Evolutionary conservation across 2,113 vertebrate genomes (phyloP), one percentile per base, ranked within the genome.

Genomic region (Tricholaema leucomelas): DNA sequence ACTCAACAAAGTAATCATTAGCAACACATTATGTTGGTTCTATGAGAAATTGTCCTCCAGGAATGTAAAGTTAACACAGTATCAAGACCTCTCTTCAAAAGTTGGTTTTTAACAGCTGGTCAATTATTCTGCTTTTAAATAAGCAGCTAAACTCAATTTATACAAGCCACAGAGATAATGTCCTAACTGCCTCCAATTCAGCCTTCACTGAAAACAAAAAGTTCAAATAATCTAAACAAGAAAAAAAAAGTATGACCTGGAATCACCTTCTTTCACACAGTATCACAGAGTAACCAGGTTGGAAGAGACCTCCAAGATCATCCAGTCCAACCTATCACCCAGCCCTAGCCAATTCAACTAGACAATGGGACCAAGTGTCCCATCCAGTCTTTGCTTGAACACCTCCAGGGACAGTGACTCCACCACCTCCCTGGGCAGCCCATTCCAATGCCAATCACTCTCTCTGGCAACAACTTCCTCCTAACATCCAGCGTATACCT

Each of bases 41-140:
- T 85, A 65, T 38, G 72, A 93, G 81, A 74, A 95, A 91, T 9
- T 77, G 78, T 94, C 87, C 92, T 92, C 78, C 56, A 90, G 74
- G 91, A 96, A 77, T 10, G 58, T 30, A 25, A 78, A 92, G 85
- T 61, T 93, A 93, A 83, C 79, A n/a, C 31, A 52, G 89, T 87
- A 94, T 92, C 89, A 83, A 61, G 92, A 91, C 75, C 87, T 87
- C 67, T 40, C 60, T 78, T 88, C 70, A 71, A 19, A 94, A 87
- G 69, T 60, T 91, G 69, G 60, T 60, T 65, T 65, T 77, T 85
- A 93, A 77, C 91, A 96, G 84, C 81, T 89, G 87, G 88, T 58
- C 84, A 89, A 52, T 92, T 93, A 91, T 74, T 78, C 75, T 71
- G 54, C 76, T 83, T 93, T 54, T 58, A 85, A 87, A 78, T 15